Percentiles rank a stretch among this genome's conserved stretches.
Evolutionary conservation across 2,888 invertebrate species (phyloP).

Genomic region (Operophtera brumata): DNA sequence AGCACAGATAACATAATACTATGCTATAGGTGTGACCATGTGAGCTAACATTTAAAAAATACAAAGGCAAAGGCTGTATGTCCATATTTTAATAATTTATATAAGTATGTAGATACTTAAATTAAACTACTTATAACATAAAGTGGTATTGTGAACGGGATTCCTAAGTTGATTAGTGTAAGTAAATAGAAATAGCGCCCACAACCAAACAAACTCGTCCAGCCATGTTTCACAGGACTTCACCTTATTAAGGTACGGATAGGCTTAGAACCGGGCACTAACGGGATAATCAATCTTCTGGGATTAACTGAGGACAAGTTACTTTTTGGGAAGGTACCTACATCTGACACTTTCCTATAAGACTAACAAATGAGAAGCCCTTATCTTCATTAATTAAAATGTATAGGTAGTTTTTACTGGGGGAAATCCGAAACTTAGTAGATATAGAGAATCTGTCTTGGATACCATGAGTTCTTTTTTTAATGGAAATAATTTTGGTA

Average conservation of each 20-base stretch:
- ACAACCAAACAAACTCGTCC: neutral
- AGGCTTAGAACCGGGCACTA: constrained; percentile 7
- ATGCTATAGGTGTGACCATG: too few relatives aligned
- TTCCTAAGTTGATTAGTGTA: neutral
- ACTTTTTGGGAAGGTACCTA: constrained; percentile 2
- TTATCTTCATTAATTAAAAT: too few relatives aligned
- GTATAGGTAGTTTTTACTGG: too few relatives aligned
- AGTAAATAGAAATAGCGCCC: neutral
- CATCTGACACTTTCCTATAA: neutral
- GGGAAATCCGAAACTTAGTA: too few relatives aligned
- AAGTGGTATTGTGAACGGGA: neutral
- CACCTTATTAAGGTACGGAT: constrained; percentile 1
- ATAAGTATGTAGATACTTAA: neutral
- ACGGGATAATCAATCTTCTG: constrained; percentile 13
- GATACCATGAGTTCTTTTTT: too few relatives aligned
- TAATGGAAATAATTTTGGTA: too few relatives aligned
- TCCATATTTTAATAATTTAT: too few relatives aligned
- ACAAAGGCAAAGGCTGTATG: too few relatives aligned
- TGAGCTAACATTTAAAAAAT: too few relatives aligned
- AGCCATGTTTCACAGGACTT: neutral
- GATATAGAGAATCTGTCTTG: too few relatives aligned
- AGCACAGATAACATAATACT: too few relatives aligned
- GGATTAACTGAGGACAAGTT: constrained; percentile 8
- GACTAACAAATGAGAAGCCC: neutral
- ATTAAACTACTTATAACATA: neutral